These are phyloP conservation scores for Melitaea athalia DNA, from an alignment of 2,888 invertebrate species.

Conservation along the genomic window DNA sequence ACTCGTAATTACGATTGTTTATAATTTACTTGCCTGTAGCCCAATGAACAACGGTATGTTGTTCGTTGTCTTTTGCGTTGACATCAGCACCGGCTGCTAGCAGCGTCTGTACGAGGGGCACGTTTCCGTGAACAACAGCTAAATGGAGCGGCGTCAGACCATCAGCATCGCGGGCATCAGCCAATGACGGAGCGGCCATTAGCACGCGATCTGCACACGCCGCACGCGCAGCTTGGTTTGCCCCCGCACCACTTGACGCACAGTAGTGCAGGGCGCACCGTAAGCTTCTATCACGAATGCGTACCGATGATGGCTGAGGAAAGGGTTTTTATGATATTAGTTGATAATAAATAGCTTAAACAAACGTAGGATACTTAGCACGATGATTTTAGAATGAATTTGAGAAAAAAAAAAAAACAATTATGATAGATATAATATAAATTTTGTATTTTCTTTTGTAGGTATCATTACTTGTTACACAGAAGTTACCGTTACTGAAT, in stretches of 20 bases:
- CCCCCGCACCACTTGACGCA: slow-evolving; percentile 90
- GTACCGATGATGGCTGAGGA: slow-evolving; percentile 74
- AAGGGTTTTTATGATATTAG: not conserved
- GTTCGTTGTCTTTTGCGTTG: slow-evolving; percentile 94
- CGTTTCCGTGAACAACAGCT: slow-evolving; percentile 96
- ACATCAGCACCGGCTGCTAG: slow-evolving; percentile 94
- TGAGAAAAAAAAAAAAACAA: too few relatives aligned
- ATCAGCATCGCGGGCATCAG: slow-evolving; percentile 94
- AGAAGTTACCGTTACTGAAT: too few relatives aligned
- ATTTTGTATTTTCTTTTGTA: too few relatives aligned
- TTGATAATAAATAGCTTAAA: not conserved
- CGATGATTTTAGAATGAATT: too few relatives aligned
- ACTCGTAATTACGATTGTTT: too few relatives aligned
- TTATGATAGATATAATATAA: too few relatives aligned
- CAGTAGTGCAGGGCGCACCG: slow-evolving; percentile 97
- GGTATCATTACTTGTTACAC: too few relatives aligned
- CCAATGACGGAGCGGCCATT: slow-evolving; percentile 92
- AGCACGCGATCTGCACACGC: slow-evolving; percentile 94
- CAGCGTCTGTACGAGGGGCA: slow-evolving; percentile 91
- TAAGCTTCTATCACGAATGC: slow-evolving; percentile 89
- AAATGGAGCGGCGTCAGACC: slow-evolving; percentile 97
- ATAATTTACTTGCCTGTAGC: slow-evolving; percentile 92
- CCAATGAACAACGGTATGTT: slow-evolving; percentile 98
- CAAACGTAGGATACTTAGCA: not conserved
- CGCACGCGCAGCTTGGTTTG: slow-evolving; percentile 86